Conservation (phyloP, 2,888 invertebrate genomes). For the Amiota communis region DNA sequence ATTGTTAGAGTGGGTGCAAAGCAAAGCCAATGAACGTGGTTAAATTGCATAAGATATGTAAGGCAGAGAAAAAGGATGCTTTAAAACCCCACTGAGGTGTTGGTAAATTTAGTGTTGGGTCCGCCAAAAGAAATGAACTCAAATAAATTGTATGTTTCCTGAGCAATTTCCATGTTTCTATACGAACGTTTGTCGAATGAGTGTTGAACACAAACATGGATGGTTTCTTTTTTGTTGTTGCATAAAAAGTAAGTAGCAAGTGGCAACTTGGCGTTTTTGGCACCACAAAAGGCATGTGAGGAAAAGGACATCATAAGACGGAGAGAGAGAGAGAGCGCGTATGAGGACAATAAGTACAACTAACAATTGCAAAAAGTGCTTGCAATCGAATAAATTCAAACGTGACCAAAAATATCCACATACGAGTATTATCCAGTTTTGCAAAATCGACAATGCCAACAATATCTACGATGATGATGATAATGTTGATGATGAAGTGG, state of each 20-base stretch:
- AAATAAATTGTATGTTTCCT: conserved; percentile 67
- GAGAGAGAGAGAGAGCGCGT: no score
- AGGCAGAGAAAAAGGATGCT: not conserved
- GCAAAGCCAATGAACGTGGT: conserved; percentile 21
- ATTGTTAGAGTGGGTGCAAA: conserved; percentile 52
- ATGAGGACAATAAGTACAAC: conserved; percentile 38
- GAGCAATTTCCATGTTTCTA: conserved; percentile 59
- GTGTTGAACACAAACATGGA: not conserved
- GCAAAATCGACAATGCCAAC: conserved; percentile 35
- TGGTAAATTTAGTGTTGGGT: conserved; percentile 29
- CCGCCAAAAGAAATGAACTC: conserved; percentile 64
- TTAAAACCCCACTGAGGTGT: not conserved
- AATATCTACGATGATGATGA: not conserved
- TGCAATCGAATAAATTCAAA: conserved; percentile 69
- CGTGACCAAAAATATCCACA: conserved; percentile 69
- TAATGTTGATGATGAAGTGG: not conserved
- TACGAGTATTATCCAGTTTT: conserved; percentile 65
- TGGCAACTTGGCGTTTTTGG: conserved; percentile 23
- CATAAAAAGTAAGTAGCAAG: conserved; percentile 9
- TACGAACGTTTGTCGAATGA: conserved; percentile 19
- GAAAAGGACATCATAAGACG: not conserved
- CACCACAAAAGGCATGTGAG: conserved; percentile 8
- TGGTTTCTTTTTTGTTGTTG: not conserved
- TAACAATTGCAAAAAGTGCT: conserved; percentile 66
- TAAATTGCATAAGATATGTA: conserved; percentile 6